phyloP scores from a whole-genome alignment of 2,113 vertebrate species.

The Sapayoa aenigma region DNA sequence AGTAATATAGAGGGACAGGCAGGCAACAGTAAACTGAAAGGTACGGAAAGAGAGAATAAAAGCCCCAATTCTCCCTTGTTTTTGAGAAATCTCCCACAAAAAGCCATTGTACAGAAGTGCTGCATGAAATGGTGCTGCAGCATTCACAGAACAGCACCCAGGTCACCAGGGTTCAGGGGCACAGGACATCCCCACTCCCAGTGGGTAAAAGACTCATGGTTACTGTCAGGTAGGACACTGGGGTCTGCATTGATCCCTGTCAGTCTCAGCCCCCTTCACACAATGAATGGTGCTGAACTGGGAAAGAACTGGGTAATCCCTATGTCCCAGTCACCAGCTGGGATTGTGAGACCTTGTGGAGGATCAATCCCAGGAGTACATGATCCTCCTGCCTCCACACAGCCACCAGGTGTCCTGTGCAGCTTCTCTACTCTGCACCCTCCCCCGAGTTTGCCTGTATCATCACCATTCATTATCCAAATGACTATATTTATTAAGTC shows the following conservation, averaged over 20 bases:
- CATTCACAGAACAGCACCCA: fast-evolving
- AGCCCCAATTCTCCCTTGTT: neutral
- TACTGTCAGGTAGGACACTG: neutral
- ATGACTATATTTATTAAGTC: conserved; percentile 61
- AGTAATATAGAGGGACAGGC: neutral
- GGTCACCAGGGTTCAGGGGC: neutral
- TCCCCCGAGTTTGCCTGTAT: neutral
- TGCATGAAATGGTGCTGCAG: neutral
- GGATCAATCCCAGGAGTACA: neutral
- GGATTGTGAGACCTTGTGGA: fast-evolving
- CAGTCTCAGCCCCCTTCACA: neutral
- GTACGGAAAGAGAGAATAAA: neutral
- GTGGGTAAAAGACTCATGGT: neutral
- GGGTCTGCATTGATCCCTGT: neutral
- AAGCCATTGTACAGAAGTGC: neutral
- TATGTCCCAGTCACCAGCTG: neutral
- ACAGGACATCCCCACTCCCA: fast-evolving
- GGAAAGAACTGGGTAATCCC: neutral
- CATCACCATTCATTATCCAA: conserved; percentile 58
- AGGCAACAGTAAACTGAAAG: neutral
- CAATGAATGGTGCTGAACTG: fast-evolving
- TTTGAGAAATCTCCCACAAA: neutral
- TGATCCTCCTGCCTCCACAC: neutral
- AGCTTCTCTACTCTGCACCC: neutral
- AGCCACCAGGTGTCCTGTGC: neutral